These are phyloP conservation scores for Drosophila lacertosa DNA, from an alignment of 1,140 invertebrate genomes.

Conservation along the genomic window DNA sequence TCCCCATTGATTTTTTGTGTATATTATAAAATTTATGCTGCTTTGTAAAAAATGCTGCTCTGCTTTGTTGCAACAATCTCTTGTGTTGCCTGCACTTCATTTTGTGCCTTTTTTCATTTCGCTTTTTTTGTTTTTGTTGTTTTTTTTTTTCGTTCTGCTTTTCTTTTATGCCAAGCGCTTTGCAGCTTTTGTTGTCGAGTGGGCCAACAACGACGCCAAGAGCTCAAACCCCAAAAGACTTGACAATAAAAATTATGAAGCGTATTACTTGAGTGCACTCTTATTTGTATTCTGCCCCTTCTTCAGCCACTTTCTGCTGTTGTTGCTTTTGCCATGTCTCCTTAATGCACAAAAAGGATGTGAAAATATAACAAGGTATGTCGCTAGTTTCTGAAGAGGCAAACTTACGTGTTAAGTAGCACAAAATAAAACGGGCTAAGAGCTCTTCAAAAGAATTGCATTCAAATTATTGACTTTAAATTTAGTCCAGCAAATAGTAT, in stretches of 20 bases:
- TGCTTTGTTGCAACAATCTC: conserved; percentile 55
- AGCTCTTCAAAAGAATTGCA: conserved; percentile 19
- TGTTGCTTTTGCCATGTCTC: conserved; percentile 23
- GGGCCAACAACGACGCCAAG: conserved; percentile 40
- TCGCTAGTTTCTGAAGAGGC: conserved; percentile 49
- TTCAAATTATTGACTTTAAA: not conserved
- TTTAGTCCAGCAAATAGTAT: not conserved
- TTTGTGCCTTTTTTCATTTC: conserved; percentile 36
- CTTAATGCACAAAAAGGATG: conserved; percentile 19
- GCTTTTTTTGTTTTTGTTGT: conserved; percentile 12
- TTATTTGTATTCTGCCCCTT: conserved; percentile 53
- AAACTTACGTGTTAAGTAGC: conserved; percentile 57
- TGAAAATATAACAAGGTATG: conserved; percentile 43
- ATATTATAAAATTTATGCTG: conserved; percentile 59
- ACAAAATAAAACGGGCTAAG: conserved; percentile 38
- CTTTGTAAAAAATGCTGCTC: conserved; percentile 39
- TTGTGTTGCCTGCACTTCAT: conserved; percentile 46
- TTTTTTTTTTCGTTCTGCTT: no score
- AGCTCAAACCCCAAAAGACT: conserved; percentile 42
- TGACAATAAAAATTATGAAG: conserved; percentile 64
- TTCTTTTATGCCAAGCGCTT: conserved; percentile 31
- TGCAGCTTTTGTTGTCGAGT: conserved; percentile 52
- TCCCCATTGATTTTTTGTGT: conserved; percentile 40
- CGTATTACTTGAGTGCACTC: conserved; percentile 60
- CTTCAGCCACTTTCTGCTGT: conserved; percentile 39